Conservation (phyloP, 2,888 invertebrate species). For the Chymomyza caudatula region DNA sequence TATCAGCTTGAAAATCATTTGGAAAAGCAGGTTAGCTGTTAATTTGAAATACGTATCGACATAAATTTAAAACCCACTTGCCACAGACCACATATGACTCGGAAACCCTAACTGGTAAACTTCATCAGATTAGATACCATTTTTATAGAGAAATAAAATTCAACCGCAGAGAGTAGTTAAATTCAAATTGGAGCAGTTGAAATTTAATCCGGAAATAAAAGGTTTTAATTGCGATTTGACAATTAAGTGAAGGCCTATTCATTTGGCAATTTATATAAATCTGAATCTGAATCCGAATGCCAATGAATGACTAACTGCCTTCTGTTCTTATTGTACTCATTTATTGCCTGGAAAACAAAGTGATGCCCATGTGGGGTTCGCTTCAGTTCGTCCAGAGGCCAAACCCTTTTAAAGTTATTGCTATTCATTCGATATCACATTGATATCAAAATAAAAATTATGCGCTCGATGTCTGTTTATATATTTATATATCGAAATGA, state of each 20-base stretch:
- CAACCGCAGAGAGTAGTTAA: not conserved
- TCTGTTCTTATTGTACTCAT: not conserved
- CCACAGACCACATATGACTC: too few relatives aligned
- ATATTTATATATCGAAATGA: conserved; percentile 43
- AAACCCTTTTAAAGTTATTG: not conserved
- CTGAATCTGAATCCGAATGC: not conserved
- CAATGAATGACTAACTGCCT: not conserved
- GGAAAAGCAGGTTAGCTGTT: not conserved
- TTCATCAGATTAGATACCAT: not conserved
- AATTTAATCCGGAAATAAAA: not conserved
- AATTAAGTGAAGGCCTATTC: not conserved
- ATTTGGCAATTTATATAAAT: not conserved
- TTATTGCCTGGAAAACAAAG: not conserved
- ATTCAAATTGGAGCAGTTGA: not conserved
- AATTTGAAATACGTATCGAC: not conserved
- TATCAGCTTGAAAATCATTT: not conserved
- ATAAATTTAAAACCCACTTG: not conserved
- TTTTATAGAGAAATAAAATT: not conserved
- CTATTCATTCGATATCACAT: not conserved
- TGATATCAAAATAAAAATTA: conserved; percentile 19
- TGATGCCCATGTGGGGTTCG: not conserved
- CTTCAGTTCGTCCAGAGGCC: not conserved
- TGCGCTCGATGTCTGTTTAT: conserved; percentile 11
- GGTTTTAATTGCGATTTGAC: not conserved
- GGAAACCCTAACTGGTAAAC: not conserved